Evolutionary conservation across 2,797 vertebrate species (phyloP).

Genomic region (Hippoglossus hippoglossus): DNA sequence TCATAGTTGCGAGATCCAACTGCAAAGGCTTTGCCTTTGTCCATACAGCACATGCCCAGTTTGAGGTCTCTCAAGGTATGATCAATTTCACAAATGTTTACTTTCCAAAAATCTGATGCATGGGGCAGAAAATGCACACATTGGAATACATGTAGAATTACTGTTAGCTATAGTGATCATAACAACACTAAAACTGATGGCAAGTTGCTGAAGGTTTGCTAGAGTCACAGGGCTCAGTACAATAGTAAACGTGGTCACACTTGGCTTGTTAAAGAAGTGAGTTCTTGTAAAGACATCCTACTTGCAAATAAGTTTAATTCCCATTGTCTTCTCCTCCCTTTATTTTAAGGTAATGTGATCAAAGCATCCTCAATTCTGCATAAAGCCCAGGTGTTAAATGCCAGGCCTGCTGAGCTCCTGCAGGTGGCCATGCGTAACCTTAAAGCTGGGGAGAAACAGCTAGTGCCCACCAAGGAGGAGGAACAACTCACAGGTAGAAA

Average conservation of each 20-base stretch:
- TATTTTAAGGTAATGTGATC: constrained; percentile 86
- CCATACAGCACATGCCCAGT: constrained; percentile 94
- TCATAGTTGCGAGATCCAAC: constrained; percentile 91
- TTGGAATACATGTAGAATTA: not conserved
- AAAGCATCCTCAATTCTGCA: constrained; percentile 93
- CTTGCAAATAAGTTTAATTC: not conserved
- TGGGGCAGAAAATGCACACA: not conserved
- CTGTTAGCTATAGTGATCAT: not conserved
- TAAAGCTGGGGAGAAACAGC: constrained; percentile 84
- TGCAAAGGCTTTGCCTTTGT: constrained; percentile 96
- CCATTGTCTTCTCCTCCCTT: constrained; percentile 16
- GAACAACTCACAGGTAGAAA: constrained; percentile 83
- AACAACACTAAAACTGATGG: not conserved
- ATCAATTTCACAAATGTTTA: not conserved
- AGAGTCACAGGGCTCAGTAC: not conserved
- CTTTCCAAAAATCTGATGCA: not conserved
- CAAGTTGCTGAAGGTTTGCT: not conserved
- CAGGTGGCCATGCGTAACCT: constrained; percentile 89
- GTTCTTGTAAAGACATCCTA: not conserved
- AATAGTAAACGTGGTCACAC: no score
- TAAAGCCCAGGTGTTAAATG: constrained; percentile 88
- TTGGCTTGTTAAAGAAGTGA: not conserved
- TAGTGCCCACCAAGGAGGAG: constrained; percentile 86
- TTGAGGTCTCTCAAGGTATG: constrained; percentile 92
- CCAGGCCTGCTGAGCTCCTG: constrained; percentile 88